These are phyloP conservation scores for Eulacestoma nigropectus DNA, from an alignment of 2,113 vertebrate species.

Conservation along the genomic window DNA sequence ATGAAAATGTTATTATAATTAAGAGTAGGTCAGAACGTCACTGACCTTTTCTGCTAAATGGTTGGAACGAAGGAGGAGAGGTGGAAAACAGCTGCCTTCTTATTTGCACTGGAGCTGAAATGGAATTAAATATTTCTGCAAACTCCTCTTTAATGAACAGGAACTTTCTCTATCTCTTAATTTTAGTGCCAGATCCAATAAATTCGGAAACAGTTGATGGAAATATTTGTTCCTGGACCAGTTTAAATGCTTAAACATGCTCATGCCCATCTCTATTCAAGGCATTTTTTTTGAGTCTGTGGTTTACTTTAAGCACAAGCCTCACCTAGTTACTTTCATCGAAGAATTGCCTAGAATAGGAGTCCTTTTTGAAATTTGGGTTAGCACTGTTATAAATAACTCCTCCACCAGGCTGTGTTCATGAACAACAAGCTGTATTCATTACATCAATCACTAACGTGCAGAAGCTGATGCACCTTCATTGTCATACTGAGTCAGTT, in stretches of 20 bases:
- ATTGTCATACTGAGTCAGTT: background rate
- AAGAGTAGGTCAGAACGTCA: background rate
- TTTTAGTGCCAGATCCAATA: background rate
- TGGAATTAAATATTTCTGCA: background rate
- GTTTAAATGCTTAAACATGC: background rate
- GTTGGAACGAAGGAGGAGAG: background rate
- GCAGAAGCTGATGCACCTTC: background rate
- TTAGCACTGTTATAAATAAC: background rate
- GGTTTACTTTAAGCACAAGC: background rate
- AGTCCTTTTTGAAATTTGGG: background rate
- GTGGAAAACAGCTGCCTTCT: background rate
- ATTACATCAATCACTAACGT: background rate
- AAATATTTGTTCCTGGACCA: background rate
- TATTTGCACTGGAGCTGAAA: background rate
- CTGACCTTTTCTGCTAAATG: background rate
- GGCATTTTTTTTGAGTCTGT: background rate
- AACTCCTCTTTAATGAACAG: background rate
- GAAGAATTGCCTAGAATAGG: background rate
- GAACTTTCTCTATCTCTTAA: background rate
- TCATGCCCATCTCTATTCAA: background rate
- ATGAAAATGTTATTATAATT: slow-evolving; percentile 5
- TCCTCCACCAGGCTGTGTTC: background rate
- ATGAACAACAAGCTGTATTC: background rate
- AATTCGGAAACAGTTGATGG: background rate
- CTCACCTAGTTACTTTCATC: background rate